Percentiles rank a stretch among this genome's conserved stretches.
Evolutionary conservation across 2,797 vertebrate genomes (phyloP).

Genomic region (Crenuchus spilurus): DNA sequence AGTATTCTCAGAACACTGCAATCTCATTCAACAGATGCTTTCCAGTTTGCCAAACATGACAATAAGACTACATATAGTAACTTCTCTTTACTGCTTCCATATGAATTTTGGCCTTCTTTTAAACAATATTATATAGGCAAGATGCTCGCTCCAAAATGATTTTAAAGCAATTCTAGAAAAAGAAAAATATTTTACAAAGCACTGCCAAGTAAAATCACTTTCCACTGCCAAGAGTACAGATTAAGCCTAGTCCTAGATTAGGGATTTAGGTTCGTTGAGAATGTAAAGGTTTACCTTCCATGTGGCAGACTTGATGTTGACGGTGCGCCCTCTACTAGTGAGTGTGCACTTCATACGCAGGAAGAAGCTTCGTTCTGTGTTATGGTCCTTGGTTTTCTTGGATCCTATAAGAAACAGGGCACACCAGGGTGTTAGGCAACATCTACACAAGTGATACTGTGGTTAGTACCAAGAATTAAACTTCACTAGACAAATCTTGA

Average conservation of each 20-base stretch:
- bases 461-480: not conserved
- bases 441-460: not conserved
- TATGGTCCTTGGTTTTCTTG: constrained; percentile 87
- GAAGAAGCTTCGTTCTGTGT: constrained; percentile 89
- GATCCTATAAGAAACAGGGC: constrained; percentile 55
- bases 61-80: not conserved
- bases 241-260: too few relatives aligned
- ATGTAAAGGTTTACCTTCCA: constrained; percentile 86
- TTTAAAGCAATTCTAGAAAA: too few relatives aligned
- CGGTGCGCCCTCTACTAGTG: constrained; percentile 88
- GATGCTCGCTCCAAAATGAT: too few relatives aligned
- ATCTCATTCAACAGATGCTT: not conserved
- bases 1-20: not conserved
- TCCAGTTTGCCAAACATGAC: not conserved
- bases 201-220: too few relatives aligned
- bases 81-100: too few relatives aligned
- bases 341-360: constrained; percentile 93
- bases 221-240: too few relatives aligned
- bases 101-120: too few relatives aligned
- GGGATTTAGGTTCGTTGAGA: not conserved
- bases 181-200: too few relatives aligned
- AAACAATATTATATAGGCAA: too few relatives aligned
- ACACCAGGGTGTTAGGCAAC: not conserved
- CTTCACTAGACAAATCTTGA: not conserved
- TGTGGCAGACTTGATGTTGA: constrained; percentile 92